Evolutionary conservation across 2,797 vertebrate species (phyloP), one percentile per base, ranked within the genome.

Genomic region (Diplodus puntazzo): DNA sequence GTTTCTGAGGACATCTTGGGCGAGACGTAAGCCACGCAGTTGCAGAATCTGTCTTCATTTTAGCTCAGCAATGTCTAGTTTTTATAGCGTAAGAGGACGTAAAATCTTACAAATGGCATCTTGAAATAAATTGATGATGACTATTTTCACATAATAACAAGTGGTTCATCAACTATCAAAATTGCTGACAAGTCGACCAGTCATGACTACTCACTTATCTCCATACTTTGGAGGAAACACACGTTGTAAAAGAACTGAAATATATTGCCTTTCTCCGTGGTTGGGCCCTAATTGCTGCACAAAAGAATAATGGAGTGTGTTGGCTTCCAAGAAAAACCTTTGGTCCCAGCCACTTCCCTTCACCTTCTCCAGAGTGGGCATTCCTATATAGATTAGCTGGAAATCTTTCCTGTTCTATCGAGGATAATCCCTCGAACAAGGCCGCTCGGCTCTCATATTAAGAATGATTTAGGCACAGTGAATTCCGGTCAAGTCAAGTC

Each of bases 371-470:
- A 73, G 89, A 88, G 83, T 90, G 92, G 89, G 93, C 93, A 95
- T 95, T 94, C 94, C 93, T 60, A 71, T 90, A 90, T 94, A 95
- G 95, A 95, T 95, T 95, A 96, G 89, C 89, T 82, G 84, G 80
- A 94, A 95, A 93, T 94, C 92, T 95, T 96, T 95, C 95, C 94
- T 95, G 94, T 92, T 94, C 87, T 84, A 90, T 76, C 48, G 61
- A 81, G 93, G 94, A 95, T 95, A 94, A 95, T 95, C 95, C 93
- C 86, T 82, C 9, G 52, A 87, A 88, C 80, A 87, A 90, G 84
- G 87, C 89, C 11, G 75, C 79, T 71, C 73, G 39, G 84, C 87
- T 79, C 88, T 89, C 89, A 92, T 90, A 92, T 93, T 87, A 91
- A 81, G 81, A 88, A 87, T 89, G 89, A 92, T 93, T 94, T 92